These are phyloP conservation scores for Bos indicus DNA, from an alignment of 2,113 vertebrate species.

Conservation along the genomic window DNA sequence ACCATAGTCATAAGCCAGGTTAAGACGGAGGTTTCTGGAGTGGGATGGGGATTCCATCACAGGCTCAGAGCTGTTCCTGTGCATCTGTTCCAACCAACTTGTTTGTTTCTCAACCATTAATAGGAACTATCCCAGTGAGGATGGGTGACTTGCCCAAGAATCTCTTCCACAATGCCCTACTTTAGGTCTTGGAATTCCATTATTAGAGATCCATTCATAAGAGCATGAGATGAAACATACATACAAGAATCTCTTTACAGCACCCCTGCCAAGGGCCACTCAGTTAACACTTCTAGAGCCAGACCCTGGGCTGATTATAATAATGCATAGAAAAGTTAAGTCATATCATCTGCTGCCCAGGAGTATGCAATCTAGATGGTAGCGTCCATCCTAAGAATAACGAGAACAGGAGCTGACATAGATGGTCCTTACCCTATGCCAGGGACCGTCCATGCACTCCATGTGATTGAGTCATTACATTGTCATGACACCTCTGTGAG, in stretches of 20 bases:
- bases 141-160: neutral
- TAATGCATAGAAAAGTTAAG: neutral
- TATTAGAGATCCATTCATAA: neutral
- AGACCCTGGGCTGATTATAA: neutral
- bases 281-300: neutral
- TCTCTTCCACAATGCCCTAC: neutral
- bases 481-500: neutral
- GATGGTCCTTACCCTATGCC: neutral
- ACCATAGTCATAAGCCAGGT: neutral
- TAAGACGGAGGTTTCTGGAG: neutral
- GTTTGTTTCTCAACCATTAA: slow-evolving; percentile 32
- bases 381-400: neutral
- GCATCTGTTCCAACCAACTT: neutral
- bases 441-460: neutral
- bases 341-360: neutral
- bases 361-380: neutral
- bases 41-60: neutral
- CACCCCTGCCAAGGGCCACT: neutral
- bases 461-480: neutral
- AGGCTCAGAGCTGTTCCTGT: neutral
- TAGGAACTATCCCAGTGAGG: neutral
- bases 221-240: neutral
- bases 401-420: neutral
- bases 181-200: neutral
- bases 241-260: neutral